phyloP scores from a whole-genome alignment of 2,888 invertebrate genomes.

The Nemoura dubitans region DNA sequence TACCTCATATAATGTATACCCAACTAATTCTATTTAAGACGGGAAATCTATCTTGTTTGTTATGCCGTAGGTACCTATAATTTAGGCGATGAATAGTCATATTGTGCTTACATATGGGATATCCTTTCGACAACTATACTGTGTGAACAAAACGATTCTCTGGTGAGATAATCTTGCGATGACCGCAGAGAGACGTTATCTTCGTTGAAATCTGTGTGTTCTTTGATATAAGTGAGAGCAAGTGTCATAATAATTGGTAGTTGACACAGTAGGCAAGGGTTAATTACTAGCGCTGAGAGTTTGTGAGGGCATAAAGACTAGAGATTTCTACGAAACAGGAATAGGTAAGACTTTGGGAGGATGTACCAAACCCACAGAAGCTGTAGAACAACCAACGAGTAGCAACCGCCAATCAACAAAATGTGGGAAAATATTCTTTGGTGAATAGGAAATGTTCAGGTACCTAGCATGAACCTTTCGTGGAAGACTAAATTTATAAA shows the following conservation, averaged over 20 bases:
- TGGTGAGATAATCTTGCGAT: not conserved
- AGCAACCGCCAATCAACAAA: constrained; percentile 12
- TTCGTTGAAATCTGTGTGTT: no score
- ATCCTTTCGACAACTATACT: not conserved
- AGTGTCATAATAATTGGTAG: not conserved
- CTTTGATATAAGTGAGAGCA: no score
- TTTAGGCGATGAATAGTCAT: not conserved
- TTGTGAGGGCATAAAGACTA: not conserved
- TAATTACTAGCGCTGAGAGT: not conserved
- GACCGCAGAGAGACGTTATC: not conserved
- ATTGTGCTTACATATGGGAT: not conserved
- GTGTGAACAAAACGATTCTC: not conserved
- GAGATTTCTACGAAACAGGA: not conserved
- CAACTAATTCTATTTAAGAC: not conserved
- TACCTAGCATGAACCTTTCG: not conserved
- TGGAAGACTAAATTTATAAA: not conserved
- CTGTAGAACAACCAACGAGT: not conserved
- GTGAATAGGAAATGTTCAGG: not conserved
- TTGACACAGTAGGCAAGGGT: not conserved
- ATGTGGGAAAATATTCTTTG: not conserved
- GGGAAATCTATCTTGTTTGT: not conserved
- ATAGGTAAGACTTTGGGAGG: not conserved
- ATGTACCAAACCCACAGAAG: not conserved
- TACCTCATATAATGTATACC: not conserved
- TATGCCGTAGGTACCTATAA: not conserved